These are phyloP conservation scores for Chiloscyllium punctatum DNA, from an alignment of 2,797 vertebrate genomes.

Conservation along the genomic window DNA sequence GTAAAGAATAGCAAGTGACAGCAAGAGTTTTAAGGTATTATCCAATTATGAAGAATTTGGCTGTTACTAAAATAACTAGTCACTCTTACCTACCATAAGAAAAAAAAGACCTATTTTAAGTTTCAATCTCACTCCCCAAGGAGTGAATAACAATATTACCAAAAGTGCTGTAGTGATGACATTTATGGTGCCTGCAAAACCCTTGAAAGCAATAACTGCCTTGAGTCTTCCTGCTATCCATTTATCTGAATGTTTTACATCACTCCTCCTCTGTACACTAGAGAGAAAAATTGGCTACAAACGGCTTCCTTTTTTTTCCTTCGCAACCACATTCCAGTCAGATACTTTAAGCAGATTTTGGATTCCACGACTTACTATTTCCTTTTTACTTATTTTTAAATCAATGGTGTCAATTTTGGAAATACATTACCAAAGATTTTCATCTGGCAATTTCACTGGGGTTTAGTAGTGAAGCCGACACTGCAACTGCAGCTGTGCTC, in stretches of 20 bases:
- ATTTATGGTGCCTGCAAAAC: not conserved
- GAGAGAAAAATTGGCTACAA: not conserved
- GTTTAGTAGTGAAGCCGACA: not conserved
- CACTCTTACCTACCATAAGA: not conserved
- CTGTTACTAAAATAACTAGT: not conserved
- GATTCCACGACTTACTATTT: not conserved
- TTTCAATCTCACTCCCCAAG: not conserved
- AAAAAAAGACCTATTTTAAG: not conserved
- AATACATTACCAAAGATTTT: not conserved
- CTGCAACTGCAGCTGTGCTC: not conserved
- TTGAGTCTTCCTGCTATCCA: not conserved
- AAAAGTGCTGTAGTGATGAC: not conserved
- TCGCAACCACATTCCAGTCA: not conserved
- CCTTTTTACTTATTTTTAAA: not conserved
- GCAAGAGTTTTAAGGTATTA: not conserved
- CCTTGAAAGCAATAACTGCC: slow-evolving; percentile 13
- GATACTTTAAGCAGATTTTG: slow-evolving; percentile 6
- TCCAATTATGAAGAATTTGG: not conserved
- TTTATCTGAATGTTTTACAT: slow-evolving; percentile 3
- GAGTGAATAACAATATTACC: not conserved
- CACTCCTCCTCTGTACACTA: not conserved
- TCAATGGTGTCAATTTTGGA: slow-evolving; percentile 20
- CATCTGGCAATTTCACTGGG: not conserved
- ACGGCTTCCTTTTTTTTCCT: not conserved
- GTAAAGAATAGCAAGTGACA: not conserved